Conservation (phyloP, 2,113 vertebrate species). For the Cyanoramphus novaezelandiae region DNA sequence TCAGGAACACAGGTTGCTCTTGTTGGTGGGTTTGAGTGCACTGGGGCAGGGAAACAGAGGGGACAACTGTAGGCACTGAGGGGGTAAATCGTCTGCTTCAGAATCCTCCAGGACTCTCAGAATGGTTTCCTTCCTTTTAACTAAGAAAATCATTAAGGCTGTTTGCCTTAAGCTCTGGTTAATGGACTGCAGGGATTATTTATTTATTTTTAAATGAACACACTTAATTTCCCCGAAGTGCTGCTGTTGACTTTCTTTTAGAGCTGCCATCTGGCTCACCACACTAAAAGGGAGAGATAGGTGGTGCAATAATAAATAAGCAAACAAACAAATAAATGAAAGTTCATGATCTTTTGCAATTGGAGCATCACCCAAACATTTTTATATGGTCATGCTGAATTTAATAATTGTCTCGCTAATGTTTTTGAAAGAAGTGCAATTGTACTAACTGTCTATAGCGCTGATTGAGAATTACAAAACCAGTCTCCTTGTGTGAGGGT, state of each 20-base stretch:
- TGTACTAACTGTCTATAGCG: not conserved
- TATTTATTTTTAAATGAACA: constrained; percentile 60
- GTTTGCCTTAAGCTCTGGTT: constrained; percentile 53
- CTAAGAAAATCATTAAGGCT: constrained; percentile 45
- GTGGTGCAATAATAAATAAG: constrained; percentile 8
- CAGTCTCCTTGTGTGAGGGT: constrained; percentile 28
- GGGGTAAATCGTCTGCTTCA: not conserved
- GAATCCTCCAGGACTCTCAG: not conserved
- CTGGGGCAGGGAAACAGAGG: not conserved
- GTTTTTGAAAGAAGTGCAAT: not conserved
- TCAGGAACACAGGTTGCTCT: accelerated
- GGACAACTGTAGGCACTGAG: accelerated
- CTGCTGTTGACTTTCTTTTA: constrained; percentile 42
- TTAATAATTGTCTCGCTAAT: constrained; percentile 12
- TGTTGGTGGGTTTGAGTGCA: accelerated
- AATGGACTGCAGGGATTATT: constrained; percentile 48
- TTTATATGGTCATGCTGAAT: not conserved
- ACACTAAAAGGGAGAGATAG: not conserved
- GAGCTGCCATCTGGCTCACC: constrained; percentile 55
- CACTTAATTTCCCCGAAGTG: constrained; percentile 62
- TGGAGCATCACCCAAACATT: not conserved
- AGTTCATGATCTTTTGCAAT: not conserved
- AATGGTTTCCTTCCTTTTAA: constrained; percentile 28
- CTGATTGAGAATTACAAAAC: constrained; percentile 29
- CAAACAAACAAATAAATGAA: constrained; percentile 32